Conservation (phyloP, 2,888 invertebrate species). For the Trichopoda pennipes region DNA sequence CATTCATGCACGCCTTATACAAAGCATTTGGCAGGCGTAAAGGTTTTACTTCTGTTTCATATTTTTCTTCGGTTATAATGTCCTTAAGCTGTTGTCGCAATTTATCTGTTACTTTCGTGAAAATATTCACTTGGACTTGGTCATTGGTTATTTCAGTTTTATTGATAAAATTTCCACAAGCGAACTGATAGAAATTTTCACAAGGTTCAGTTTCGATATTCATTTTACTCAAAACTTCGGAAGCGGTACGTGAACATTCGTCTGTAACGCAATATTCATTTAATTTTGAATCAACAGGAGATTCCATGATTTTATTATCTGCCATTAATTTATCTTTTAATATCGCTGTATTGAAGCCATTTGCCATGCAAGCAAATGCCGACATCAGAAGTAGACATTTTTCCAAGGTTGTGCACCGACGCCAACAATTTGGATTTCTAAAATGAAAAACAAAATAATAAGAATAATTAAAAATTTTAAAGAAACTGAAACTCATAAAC, state of each 20-base stretch:
- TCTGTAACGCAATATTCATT: constrained; percentile 85
- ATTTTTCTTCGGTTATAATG: constrained; percentile 78
- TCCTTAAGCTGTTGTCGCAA: constrained; percentile 80
- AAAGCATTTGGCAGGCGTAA: constrained; percentile 80
- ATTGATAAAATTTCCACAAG: constrained; percentile 87
- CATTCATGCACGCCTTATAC: constrained; percentile 82
- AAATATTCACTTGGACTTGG: constrained; percentile 80
- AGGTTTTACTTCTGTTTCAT: constrained; percentile 78
- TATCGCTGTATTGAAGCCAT: constrained; percentile 72
- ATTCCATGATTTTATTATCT: constrained; percentile 50
- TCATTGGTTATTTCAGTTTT: constrained; percentile 88
- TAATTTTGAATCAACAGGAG: neutral
- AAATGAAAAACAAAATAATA: constrained; percentile 67
- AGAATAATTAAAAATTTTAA: too few relatives aligned
- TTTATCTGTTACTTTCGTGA: constrained; percentile 81
- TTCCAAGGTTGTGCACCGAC: constrained; percentile 87
- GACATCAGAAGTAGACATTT: constrained; percentile 85
- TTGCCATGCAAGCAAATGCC: constrained; percentile 83
- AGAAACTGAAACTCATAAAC: too few relatives aligned
- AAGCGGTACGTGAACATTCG: constrained; percentile 90
- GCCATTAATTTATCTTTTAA: constrained; percentile 71
- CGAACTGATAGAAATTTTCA: constrained; percentile 89
- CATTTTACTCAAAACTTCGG: constrained; percentile 85
- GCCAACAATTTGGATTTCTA: constrained; percentile 92
- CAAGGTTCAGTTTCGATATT: constrained; percentile 86